Conservation (phyloP, 2,888 invertebrate genomes). For the Lysandra coridon region DNA sequence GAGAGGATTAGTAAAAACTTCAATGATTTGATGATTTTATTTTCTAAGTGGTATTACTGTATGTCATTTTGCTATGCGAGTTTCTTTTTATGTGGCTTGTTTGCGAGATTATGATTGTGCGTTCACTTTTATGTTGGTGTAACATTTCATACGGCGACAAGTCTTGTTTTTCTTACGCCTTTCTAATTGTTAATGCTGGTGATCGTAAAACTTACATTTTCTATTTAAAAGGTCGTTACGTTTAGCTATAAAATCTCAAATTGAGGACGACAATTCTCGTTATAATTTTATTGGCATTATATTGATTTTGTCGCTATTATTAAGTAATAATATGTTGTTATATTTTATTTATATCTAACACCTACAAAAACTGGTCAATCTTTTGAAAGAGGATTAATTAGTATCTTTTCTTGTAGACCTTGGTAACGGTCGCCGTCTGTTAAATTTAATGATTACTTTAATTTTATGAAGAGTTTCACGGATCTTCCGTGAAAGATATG, state of each 20-base stretch:
- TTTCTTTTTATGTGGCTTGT: constrained; percentile 29
- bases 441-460: no score
- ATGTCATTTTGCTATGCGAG: constrained; percentile 25
- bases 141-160: constrained; percentile 13
- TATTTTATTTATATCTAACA: background rate
- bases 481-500: no score
- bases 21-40: background rate
- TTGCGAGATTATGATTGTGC: constrained; percentile 18
- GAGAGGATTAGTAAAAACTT: background rate
- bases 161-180: constrained; percentile 20
- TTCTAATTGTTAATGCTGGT: constrained; percentile 28
- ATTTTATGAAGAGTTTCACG: no score
- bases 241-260: background rate
- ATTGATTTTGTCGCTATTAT: background rate
- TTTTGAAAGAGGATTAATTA: no score
- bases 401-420: no score
- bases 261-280: background rate
- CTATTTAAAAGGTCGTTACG: constrained; percentile 6
- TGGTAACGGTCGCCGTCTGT: no score
- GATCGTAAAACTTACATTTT: constrained; percentile 13
- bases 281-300: background rate
- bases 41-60: constrained; percentile 2
- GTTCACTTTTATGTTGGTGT: constrained; percentile 22
- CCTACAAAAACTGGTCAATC: background rate
- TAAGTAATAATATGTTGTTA: background rate